A percentile compares a stretch with the other conserved stretches of the same genome.
phyloP scores from a whole-genome alignment of 2,888 invertebrate species.

The Aphidoletes aphidimyza region DNA sequence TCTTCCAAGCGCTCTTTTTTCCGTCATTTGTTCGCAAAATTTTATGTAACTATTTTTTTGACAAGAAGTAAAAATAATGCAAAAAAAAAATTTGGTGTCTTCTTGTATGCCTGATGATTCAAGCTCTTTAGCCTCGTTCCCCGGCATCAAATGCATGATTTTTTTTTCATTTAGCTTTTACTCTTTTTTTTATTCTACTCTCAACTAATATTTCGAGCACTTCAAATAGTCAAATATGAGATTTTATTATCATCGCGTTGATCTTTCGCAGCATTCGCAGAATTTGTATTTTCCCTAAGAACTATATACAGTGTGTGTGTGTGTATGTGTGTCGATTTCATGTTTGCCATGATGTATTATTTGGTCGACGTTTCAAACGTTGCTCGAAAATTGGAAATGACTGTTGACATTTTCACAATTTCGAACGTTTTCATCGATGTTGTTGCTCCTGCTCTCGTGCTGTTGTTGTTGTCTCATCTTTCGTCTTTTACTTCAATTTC shows the following conservation, averaged over 20 bases:
- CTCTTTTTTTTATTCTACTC: too few relatives aligned
- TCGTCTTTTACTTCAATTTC: neutral
- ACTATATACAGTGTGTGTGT: too few relatives aligned
- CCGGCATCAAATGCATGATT: neutral
- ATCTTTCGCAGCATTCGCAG: neutral
- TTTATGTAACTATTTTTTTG: conserved; percentile 16
- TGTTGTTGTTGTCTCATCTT: neutral
- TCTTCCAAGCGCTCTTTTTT: neutral
- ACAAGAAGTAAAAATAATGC: neutral
- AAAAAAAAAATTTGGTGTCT: neutral
- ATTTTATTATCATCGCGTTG: conserved; percentile 44
- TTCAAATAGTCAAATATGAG: conserved; percentile 25
- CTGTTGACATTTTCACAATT: too few relatives aligned
- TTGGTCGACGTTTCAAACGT: too few relatives aligned
- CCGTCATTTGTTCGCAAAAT: neutral
- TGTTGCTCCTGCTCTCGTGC: neutral
- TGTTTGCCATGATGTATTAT: too few relatives aligned
- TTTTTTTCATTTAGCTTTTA: neutral
- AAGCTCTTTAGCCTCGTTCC: neutral
- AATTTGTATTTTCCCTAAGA: too few relatives aligned
- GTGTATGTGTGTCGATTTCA: too few relatives aligned
- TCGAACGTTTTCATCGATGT: too few relatives aligned
- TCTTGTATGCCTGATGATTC: conserved; percentile 24
- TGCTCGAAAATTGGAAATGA: too few relatives aligned
- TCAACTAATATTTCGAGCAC: conserved; percentile 5